Percentiles rank a stretch among this genome's conserved stretches.
Evolutionary conservation across 2,888 invertebrate genomes (phyloP).

Genomic region (Odontocerum albicorne): DNA sequence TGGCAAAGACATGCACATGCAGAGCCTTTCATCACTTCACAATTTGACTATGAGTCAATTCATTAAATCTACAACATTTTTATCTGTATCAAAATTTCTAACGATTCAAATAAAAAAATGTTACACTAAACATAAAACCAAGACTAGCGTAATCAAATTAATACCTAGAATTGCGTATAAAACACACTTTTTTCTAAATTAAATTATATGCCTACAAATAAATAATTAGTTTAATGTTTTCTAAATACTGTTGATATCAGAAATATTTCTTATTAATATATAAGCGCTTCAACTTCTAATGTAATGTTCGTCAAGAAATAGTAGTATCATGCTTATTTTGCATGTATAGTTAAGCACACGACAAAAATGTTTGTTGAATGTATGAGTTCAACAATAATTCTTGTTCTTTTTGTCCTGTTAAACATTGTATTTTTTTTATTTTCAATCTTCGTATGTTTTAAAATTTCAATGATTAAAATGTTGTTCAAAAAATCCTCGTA

Average conservation of each 20-base stretch:
- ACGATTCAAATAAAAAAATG: constrained; percentile 7
- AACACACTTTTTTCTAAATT: constrained; percentile 27
- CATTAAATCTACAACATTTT: constrained; percentile 6
- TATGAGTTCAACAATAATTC: constrained; percentile 7
- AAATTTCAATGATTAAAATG: constrained; percentile 39
- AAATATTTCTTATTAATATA: constrained; percentile 25
- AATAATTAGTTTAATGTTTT: constrained; percentile 34
- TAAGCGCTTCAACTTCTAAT: constrained; percentile 34
- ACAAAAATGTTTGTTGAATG: no score
- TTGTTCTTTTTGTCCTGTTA: constrained; percentile 9
- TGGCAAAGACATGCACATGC: constrained; percentile 34
- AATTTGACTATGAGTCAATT: constrained; percentile 28
- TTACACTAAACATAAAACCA: constrained; percentile 26
- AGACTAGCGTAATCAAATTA: constrained; percentile 35
- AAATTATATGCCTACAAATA: constrained; percentile 33
- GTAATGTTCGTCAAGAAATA: constrained; percentile 13
- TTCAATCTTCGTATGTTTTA: constrained; percentile 8
- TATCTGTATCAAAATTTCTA: not conserved
- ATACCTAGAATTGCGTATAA: constrained; percentile 27
- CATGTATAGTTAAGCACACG: constrained; percentile 13
- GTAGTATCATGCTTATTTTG: constrained; percentile 9
- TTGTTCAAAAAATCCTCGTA: constrained; percentile 45
- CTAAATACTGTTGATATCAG: constrained; percentile 33
- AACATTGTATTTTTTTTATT: constrained; percentile 22
- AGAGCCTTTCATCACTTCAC: constrained; percentile 31